Percentiles rank a stretch among this genome's conserved stretches.
phyloP scores from a whole-genome alignment of 1,140 invertebrate genomes.

The Oryctes rhinoceros region DNA sequence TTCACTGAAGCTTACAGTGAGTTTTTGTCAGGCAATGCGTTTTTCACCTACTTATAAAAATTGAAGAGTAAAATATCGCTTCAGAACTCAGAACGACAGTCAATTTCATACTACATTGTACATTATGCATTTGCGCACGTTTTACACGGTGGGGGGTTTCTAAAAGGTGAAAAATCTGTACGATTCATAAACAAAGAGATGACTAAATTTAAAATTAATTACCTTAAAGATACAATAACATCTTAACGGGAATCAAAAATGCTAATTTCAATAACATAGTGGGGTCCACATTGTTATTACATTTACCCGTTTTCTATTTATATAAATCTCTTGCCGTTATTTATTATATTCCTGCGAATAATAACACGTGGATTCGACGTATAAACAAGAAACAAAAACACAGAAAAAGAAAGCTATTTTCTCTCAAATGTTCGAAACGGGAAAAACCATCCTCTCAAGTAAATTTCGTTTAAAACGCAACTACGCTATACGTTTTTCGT shows the following conservation, averaged over 20 bases:
- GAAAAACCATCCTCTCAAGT: not conserved
- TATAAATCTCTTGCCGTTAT: too few relatives aligned
- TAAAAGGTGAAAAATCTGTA: conserved; percentile 12
- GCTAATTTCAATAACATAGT: not conserved
- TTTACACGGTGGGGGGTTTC: not conserved
- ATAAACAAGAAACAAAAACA: not conserved
- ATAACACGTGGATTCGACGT: not conserved
- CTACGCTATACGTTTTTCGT: too few relatives aligned
- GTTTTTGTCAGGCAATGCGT: not conserved
- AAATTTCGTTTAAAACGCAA: not conserved
- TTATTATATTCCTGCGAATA: not conserved
- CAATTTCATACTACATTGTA: conserved; percentile 7
- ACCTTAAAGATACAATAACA: not conserved
- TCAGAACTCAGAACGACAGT: not conserved
- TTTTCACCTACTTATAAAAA: not conserved
- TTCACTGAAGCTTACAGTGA: not conserved
- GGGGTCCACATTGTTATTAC: not conserved
- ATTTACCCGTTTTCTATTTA: too few relatives aligned
- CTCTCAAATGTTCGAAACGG: not conserved
- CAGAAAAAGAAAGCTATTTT: not conserved
- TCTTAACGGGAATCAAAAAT: too few relatives aligned
- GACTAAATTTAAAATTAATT: conserved; percentile 38
- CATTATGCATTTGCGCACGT: conserved; percentile 33
- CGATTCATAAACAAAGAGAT: conserved; percentile 39
- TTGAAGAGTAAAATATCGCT: not conserved